These are phyloP conservation scores for Arctocebus calabarensis DNA, from an alignment of 2,797 vertebrate genomes.

Conservation along the genomic window DNA sequence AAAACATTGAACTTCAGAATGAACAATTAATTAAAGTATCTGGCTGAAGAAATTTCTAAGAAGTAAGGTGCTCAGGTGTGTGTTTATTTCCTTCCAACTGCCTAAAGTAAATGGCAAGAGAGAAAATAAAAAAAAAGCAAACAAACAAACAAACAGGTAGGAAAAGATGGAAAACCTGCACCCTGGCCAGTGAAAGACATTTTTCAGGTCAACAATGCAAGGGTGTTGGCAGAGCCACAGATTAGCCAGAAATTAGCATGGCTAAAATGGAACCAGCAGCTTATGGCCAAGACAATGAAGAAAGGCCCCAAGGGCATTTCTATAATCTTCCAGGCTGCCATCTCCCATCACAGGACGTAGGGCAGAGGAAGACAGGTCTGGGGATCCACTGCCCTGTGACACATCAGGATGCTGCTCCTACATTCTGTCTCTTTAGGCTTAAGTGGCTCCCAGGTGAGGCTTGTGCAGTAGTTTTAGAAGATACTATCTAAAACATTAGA, in stretches of 20 bases:
- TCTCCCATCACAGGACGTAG: not conserved
- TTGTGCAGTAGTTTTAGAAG: not conserved
- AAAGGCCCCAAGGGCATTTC: not conserved
- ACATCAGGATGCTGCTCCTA: not conserved
- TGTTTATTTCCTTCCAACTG: not conserved
- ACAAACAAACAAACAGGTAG: too few species aligned
- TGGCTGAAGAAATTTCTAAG: not conserved
- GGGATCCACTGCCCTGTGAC: not conserved
- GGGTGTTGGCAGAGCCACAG: not conserved
- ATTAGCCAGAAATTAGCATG: not conserved
- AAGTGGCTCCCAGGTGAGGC: not conserved
- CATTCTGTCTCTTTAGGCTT: not conserved
- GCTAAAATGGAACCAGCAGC: not conserved
- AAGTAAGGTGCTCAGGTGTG: not conserved
- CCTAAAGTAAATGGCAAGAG: not conserved
- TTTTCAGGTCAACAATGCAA: not conserved
- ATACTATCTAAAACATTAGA: not conserved
- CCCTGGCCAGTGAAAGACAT: not conserved
- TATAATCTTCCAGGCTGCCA: not conserved
- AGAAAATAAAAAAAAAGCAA: too few species aligned
- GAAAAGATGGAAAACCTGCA: not conserved
- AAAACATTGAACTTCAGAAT: not conserved
- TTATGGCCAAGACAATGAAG: not conserved
- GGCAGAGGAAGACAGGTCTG: not conserved
- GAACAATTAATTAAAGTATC: not conserved